Evolutionary conservation across 1,140 invertebrate genomes (phyloP).

Genomic region (Bombus breviceps): DNA sequence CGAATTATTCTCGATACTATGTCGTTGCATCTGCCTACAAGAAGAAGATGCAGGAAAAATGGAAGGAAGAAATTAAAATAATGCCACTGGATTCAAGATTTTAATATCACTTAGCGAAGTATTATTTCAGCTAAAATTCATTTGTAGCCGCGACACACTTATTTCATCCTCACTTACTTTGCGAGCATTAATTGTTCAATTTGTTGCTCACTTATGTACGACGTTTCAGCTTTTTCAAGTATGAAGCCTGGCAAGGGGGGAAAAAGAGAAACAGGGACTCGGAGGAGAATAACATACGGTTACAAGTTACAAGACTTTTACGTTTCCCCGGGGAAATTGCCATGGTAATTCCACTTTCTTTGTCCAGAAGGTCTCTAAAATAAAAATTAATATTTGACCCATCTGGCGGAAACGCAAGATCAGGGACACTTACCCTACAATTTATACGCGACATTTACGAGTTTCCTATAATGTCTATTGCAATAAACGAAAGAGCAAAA

Average conservation of each 20-base stretch:
- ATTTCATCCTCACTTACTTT: constrained; percentile 35
- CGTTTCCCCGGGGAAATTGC: constrained; percentile 61
- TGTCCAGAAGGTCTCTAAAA: constrained; percentile 33
- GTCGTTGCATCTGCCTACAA: neutral
- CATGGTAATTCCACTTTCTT: constrained; percentile 53
- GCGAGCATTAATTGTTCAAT: constrained; percentile 35
- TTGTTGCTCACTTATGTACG: constrained; percentile 53
- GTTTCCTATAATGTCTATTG: neutral
- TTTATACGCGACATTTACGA: neutral
- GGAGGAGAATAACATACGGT: constrained; percentile 17
- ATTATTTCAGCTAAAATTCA: neutral
- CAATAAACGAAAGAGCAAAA: neutral
- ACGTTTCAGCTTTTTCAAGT: constrained; percentile 45
- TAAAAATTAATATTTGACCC: constrained; percentile 64
- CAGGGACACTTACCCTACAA: constrained; percentile 5
- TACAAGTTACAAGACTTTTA: constrained; percentile 61
- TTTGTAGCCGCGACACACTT: constrained; percentile 6
- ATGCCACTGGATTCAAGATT: neutral
- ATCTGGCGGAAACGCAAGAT: neutral
- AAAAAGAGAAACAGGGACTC: neutral
- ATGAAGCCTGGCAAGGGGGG: neutral
- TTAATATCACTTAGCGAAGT: neutral
- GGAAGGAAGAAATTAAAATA: neutral
- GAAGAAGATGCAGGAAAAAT: neutral
- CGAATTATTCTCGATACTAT: no score